Conservation (phyloP, 2,113 vertebrate species). For the Numida meleagris region DNA sequence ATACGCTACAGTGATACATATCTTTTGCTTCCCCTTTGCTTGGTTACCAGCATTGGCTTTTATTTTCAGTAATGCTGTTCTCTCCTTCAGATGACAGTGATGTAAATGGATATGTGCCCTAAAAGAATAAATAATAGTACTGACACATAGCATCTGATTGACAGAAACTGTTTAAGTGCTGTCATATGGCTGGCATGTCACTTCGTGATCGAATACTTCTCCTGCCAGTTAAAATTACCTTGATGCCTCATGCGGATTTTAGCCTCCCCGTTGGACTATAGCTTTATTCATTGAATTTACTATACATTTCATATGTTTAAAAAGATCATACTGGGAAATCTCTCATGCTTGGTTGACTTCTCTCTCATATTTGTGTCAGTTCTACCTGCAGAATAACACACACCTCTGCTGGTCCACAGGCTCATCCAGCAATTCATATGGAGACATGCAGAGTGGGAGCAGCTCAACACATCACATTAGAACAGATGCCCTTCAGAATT, state of each 20-base stretch:
- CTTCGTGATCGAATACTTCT: conserved; percentile 51
- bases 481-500: background rate
- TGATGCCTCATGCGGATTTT: background rate
- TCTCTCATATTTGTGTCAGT: background rate
- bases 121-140: conserved; percentile 47
- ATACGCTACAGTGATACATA: background rate
- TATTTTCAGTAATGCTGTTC: conserved; percentile 12
- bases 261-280: background rate
- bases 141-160: conserved; percentile 57
- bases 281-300: conserved; percentile 17
- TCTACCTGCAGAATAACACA: background rate
- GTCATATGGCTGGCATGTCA: conserved; percentile 52
- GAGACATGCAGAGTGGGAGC: background rate
- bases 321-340: background rate
- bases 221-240: conserved; percentile 54
- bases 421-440: background rate
- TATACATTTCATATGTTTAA: background rate
- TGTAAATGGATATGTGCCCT: conserved; percentile 55
- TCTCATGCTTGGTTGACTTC: background rate
- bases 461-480: background rate
- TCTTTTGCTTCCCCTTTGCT: conserved; percentile 16
- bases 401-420: background rate
- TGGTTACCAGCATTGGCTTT: background rate
- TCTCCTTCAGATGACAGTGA: conserved; percentile 21
- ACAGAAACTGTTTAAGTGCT: conserved; percentile 47